Conservation (phyloP, 2,888 invertebrate species). For the Dynastes tityus region DNA sequence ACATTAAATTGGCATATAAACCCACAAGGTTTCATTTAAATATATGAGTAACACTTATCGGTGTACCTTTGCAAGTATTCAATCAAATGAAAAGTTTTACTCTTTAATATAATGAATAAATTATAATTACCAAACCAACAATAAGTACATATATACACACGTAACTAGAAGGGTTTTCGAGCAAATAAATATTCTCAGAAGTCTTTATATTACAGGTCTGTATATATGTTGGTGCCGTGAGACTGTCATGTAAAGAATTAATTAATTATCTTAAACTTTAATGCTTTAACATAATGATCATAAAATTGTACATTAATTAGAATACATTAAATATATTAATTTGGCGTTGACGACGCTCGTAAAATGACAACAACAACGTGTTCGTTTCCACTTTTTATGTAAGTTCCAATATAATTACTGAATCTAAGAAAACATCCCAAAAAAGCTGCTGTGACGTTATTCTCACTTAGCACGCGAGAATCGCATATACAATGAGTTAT, state of each 20-base stretch:
- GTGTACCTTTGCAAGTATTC: no score
- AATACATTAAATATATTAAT: slow-evolving; percentile 37
- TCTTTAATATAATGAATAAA: no score
- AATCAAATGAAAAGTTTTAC: no score
- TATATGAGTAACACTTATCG: no score
- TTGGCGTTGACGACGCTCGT: slow-evolving; percentile 32
- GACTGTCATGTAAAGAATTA: not conserved
- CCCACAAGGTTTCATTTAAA: no score
- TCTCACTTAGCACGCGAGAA: slow-evolving; percentile 27
- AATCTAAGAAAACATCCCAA: slow-evolving; percentile 15
- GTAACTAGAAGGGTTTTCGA: no score
- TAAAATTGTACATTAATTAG: slow-evolving; percentile 41
- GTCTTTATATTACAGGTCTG: no score
- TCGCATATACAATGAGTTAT: slow-evolving; percentile 25
- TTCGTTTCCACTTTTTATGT: slow-evolving; percentile 31
- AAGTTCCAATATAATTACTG: slow-evolving; percentile 38
- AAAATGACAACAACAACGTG: slow-evolving; percentile 31
- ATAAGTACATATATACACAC: no score
- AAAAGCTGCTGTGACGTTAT: slow-evolving; percentile 35
- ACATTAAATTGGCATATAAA: no score
- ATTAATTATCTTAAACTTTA: slow-evolving; percentile 35
- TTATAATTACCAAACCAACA: no score
- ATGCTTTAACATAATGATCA: slow-evolving; percentile 26
- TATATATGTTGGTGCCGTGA: no score
- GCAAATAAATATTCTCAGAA: no score